Base-by-base conservation (phyloP, 1,140 invertebrate genomes). In the Heliconius hewitsoni region DNA sequence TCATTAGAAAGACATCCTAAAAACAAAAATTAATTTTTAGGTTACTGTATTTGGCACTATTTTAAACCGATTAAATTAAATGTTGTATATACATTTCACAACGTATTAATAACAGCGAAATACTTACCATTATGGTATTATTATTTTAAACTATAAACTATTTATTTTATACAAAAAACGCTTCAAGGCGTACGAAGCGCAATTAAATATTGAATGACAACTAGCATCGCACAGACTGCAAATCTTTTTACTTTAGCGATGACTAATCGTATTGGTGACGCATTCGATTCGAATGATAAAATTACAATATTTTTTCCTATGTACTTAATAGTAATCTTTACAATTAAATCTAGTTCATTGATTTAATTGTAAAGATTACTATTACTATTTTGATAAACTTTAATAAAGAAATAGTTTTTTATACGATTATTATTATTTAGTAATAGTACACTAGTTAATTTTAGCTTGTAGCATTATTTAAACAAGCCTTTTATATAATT, bases 1-100 rank as follows among this genome's bases (percentile, higher is more conserved):
- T 98, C 98, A 99, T 99, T 86, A 99, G 95, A 96, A 99, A 99
- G 85, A 99, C 98, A 95, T 99, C 98, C 98, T 98, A 90, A 94
- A 96, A 95, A 93, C 92, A 94, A 90, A 92, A 88, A 90, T 55
- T 82, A 85, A 79, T 27, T 94, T 94, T 94, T 89, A 94, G 93
- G 93, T 94, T 94, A 93, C 90, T 46, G 46, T 70, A 76, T 86
- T 66, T 70, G 74, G 75, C 66, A 60, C 55, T 50, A 73, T n/a
- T 34, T 52, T 73, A 66, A 74, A 30, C 60, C 9, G 60, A 66
- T 27, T 66, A 66, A 76, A 72, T 70, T 75, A 37, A 30, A 34
- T 39, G 71, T 71, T 77, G 6, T 34, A 77, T 19, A 80, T 73
- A 60, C 60, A 27, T 66, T 66, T 66, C 9, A 30, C 9, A 66